Base-by-base conservation (phyloP, 2,888 invertebrate genomes). In the Troglohyphantes excavatus region DNA sequence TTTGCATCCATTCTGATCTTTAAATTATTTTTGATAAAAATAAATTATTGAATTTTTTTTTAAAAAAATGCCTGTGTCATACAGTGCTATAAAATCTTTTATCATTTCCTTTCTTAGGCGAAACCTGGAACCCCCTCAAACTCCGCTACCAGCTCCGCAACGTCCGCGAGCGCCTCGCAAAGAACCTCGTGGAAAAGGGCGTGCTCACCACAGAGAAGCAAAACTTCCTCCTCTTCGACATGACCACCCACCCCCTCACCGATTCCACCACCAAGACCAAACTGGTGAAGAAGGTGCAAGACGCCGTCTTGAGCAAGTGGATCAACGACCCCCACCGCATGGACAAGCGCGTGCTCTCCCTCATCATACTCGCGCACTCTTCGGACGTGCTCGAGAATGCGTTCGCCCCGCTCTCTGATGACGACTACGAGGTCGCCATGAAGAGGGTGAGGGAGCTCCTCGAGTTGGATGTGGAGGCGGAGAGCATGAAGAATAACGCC, bases 71-170 rank as follows among this genome's bases (percentile, higher is more conserved):
- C n/a, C n/a, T n/a, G n/a, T n/a, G n/a, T n/a, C n/a, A n/a, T n/a
- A n/a, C n/a, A n/a, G n/a, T n/a, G n/a, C n/a, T n/a, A n/a, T n/a
- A n/a, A n/a, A n/a, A 33, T 59, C 19, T 72, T 46, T 46, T 17
- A 21, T 33, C 0, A 1, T 17, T n/a, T 46, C 46, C 1, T 26
- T 70, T 78, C 63, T 2, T 92, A 97, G 98, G 99, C 92, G 99
- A 99, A 95, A 99, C 99, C 92, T 99, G 99, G 99, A 99, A 99
- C 94, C 99, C 99, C 43, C 95, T 99, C 93, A 99, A 99, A 94
- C 95, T 99, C 92, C 96, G 98, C 93, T 99, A 99, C 94, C 99
- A 99, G 94, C 95, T 99, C 93, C 97, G 99, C 94, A 99, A 99
- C 95, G 99, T 99, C 2, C 96, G 99, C 92, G 99, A 99, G 95